phyloP scores from a whole-genome alignment of 2,888 invertebrate genomes.

The Branchellion lobata region DNA sequence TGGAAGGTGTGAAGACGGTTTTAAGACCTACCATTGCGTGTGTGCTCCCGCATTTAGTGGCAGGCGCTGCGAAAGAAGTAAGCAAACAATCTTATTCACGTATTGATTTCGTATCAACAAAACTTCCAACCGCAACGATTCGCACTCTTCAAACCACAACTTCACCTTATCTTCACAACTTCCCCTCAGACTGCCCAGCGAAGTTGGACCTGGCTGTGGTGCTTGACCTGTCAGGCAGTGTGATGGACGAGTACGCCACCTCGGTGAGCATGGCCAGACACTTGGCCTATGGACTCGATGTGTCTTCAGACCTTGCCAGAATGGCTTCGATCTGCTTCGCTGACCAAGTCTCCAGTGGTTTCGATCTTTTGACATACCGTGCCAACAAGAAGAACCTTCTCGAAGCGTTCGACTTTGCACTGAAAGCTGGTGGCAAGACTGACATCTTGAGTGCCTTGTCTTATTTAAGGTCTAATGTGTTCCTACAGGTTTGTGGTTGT shows the following conservation, averaged over 20 bases:
- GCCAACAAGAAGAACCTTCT: conserved; percentile 51
- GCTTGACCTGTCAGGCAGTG: conserved; percentile 52
- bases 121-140: no score
- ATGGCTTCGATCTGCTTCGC: conserved; percentile 50
- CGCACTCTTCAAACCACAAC: no score
- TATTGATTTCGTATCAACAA: background rate
- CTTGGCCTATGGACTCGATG: conserved; percentile 49
- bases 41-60: conserved; percentile 56
- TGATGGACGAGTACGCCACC: conserved; percentile 49
- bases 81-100: conserved; percentile 38
- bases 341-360: conserved; percentile 50
- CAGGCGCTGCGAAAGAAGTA: conserved; percentile 56
- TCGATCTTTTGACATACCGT: conserved; percentile 55
- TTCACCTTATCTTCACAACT: no score
- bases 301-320: conserved; percentile 49
- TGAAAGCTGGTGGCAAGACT: conserved; percentile 55
- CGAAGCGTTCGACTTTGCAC: conserved; percentile 55
- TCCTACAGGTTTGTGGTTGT: conserved; percentile 12
- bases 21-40: conserved; percentile 55
- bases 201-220: conserved; percentile 51
- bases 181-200: conserved; percentile 50
- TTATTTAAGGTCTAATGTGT: conserved; percentile 28
- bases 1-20: conserved; percentile 55
- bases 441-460: conserved; percentile 56
- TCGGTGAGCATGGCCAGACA: conserved; percentile 48